Evolutionary conservation across 2,113 vertebrate genomes (phyloP).

Genomic region (Meleagris gallopavo): DNA sequence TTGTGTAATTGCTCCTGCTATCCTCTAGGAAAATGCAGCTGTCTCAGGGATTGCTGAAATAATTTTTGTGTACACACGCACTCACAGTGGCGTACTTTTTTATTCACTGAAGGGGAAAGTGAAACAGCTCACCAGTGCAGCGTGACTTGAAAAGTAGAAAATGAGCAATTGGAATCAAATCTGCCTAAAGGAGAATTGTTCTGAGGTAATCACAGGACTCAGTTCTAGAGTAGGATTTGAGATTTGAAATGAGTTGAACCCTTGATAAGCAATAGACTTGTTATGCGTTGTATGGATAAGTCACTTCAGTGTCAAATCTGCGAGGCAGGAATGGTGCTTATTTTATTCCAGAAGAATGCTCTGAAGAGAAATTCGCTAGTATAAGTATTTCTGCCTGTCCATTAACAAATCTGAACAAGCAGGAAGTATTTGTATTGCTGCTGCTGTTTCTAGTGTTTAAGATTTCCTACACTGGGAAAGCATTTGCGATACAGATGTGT

Average conservation of each 20-base stretch:
- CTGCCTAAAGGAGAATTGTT: neutral
- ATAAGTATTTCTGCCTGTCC: neutral
- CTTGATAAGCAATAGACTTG: neutral
- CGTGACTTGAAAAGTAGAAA: neutral
- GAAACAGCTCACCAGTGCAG: neutral
- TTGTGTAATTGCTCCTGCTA: neutral
- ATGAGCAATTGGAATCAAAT: neutral
- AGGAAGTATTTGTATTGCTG: neutral
- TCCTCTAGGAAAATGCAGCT: neutral
- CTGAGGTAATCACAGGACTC: neutral
- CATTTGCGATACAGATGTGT: neutral
- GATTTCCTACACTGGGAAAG: neutral
- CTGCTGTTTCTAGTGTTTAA: neutral
- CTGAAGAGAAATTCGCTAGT: neutral
- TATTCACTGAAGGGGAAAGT: neutral
- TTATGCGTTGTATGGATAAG: neutral
- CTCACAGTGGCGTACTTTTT: accelerated
- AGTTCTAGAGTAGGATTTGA: neutral
- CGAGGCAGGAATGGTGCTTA: neutral
- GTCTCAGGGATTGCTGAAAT: neutral
- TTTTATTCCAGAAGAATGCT: neutral
- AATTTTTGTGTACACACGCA: neutral
- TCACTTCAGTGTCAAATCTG: neutral
- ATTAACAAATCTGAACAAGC: neutral
- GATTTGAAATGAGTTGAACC: neutral